These are phyloP conservation scores for Lordiphosa collinella DNA, from an alignment of 1,140 invertebrate species.

Conservation along the genomic window DNA sequence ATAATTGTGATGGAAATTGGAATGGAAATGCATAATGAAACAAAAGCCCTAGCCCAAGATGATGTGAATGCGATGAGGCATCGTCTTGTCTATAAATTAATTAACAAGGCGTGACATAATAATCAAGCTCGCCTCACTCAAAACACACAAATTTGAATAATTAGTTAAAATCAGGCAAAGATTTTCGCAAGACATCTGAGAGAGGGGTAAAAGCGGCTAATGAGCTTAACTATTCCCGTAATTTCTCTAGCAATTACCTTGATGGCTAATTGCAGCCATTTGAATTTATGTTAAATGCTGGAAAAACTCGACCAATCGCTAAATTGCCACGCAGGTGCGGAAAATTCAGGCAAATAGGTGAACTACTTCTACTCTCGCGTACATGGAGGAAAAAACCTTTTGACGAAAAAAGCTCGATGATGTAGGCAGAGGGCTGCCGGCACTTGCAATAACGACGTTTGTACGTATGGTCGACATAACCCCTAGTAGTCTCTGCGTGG, in stretches of 20 bases:
- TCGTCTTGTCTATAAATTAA: constrained; percentile 51
- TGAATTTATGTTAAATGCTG: constrained; percentile 27
- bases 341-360: constrained; percentile 33
- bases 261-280: constrained; percentile 15
- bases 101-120: constrained; percentile 74
- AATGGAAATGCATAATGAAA: constrained; percentile 48
- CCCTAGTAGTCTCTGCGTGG: too few relatives aligned
- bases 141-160: constrained; percentile 33
- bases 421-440: constrained; percentile 3
- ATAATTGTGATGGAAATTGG: constrained; percentile 61
- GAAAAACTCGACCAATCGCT: constrained; percentile 38
- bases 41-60: constrained; percentile 24
- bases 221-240: constrained; percentile 4
- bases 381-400: constrained; percentile 5
- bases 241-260: constrained; percentile 31
- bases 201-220: constrained; percentile 11
- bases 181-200: background rate
- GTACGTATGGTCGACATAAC: too few relatives aligned
- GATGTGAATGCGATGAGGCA: constrained; percentile 35
- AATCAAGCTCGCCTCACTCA: constrained; percentile 31
- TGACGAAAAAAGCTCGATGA: background rate
- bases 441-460: too few relatives aligned
- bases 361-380: constrained; percentile 3
- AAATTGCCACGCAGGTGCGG: background rate
- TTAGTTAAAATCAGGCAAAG: background rate